These are phyloP conservation scores for Silurus lanzhouensis DNA, from an alignment of 2,797 vertebrate species.

Conservation along the genomic window DNA sequence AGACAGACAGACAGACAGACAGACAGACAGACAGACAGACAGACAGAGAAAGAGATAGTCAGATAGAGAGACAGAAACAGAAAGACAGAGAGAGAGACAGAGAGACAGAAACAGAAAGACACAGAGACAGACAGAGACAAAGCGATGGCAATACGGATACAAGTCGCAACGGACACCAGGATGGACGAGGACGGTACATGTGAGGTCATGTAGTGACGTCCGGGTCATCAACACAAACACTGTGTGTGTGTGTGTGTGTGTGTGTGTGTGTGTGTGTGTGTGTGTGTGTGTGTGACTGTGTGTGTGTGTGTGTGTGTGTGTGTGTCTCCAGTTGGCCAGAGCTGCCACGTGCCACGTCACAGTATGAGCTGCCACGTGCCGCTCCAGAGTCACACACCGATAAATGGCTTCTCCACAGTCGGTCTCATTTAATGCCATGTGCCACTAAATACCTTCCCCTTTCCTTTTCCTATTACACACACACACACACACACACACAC, in stretches of 20 bases:
- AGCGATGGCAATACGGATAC: neutral
- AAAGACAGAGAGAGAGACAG: too few species aligned
- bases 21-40: constrained; percentile 8
- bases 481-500: constrained; percentile 12
- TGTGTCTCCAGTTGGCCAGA: constrained; percentile 15
- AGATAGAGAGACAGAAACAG: neutral
- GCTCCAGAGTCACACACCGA: constrained; percentile 72
- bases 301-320: constrained; percentile 16
- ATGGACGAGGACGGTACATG: neutral
- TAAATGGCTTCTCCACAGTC: constrained; percentile 87
- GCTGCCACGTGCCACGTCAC: neutral
- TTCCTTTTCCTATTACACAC: constrained; percentile 12
- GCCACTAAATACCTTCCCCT: constrained; percentile 48
- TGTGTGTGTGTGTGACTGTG: constrained; percentile 26
- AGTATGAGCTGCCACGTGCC: constrained; percentile 33
- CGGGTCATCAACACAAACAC: constrained; percentile 7
- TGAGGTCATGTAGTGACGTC: constrained; percentile 12
- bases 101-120: neutral
- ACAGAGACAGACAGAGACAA: neutral
- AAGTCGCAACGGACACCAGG: neutral
- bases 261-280: constrained; percentile 21
- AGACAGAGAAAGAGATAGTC: neutral
- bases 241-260: neutral
- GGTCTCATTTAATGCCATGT: constrained; percentile 50
- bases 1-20: too few species aligned